Evolutionary conservation across 2,888 invertebrate species (phyloP).

Genomic region (Aphidius colemani): DNA sequence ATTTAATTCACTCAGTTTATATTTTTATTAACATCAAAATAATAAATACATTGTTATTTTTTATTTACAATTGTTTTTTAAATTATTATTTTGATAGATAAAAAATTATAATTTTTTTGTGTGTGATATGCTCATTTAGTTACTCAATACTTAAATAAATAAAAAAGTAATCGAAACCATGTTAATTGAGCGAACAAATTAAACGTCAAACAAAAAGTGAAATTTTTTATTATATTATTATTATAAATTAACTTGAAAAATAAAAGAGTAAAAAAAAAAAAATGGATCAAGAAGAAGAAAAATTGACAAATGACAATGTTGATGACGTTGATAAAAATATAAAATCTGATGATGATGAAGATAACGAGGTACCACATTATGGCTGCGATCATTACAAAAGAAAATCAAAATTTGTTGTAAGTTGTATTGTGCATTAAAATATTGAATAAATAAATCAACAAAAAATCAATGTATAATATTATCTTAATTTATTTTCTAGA

Average conservation of each 20-base stretch:
- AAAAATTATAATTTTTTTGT: no score
- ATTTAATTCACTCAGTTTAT: no score
- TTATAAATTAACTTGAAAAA: not conserved
- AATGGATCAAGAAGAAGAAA: constrained; percentile 40
- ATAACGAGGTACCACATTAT: constrained; percentile 41
- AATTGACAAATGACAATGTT: constrained; percentile 26
- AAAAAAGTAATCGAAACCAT: not conserved
- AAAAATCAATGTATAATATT: constrained; percentile 14
- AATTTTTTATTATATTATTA: constrained; percentile 1
- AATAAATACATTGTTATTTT: no score
- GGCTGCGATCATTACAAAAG: constrained; percentile 86
- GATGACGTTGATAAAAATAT: constrained; percentile 34
- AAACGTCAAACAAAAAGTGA: not conserved
- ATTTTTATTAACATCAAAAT: no score
- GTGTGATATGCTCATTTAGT: no score
- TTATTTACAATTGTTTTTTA: no score
- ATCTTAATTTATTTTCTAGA: constrained; percentile 64
- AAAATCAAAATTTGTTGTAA: constrained; percentile 84
- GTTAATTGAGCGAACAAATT: constrained; percentile 21
- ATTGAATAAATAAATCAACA: not conserved
- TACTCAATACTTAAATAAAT: no score
- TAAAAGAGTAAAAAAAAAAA: not conserved
- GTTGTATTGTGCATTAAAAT: constrained; percentile 52
- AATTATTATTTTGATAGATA: no score
- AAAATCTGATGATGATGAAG: constrained; percentile 30